Conservation (phyloP, 1,140 invertebrate genomes). For the Drosophila pseudoananassae region DNA sequence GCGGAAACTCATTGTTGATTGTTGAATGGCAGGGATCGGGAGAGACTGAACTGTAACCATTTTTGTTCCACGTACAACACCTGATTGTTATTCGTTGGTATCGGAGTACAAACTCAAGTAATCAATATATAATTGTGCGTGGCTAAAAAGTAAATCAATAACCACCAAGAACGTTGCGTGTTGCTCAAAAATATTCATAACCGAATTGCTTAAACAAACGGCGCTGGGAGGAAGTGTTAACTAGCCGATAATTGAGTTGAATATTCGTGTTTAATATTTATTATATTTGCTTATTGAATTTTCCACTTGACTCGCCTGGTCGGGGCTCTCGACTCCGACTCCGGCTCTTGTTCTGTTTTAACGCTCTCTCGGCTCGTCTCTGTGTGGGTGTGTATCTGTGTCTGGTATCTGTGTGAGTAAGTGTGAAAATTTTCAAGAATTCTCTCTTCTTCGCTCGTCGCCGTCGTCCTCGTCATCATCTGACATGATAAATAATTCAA, state of each 20-base stretch:
- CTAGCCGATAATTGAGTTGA: slow-evolving; percentile 72
- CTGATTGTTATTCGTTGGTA: slow-evolving; percentile 64
- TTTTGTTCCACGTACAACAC: slow-evolving; percentile 24
- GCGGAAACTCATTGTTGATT: slow-evolving; percentile 40
- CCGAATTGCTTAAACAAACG: slow-evolving; percentile 25
- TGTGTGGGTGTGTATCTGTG: slow-evolving; percentile 46
- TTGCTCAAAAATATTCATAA: slow-evolving; percentile 22
- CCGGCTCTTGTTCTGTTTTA: slow-evolving; percentile 54
- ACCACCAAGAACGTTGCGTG: slow-evolving; percentile 49
- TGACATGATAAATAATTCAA: slow-evolving; percentile 83
- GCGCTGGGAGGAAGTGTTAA: slow-evolving; percentile 65
- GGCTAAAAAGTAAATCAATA: slow-evolving; percentile 54
- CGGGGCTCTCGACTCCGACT: slow-evolving; percentile 32
- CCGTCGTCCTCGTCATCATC: slow-evolving; percentile 44
- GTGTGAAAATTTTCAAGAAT: slow-evolving; percentile 82
- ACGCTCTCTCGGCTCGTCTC: slow-evolving; percentile 34
- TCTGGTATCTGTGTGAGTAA: slow-evolving; percentile 49
- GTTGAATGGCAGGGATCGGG: slow-evolving; percentile 38
- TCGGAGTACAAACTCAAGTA: slow-evolving; percentile 35
- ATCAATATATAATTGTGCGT: slow-evolving; percentile 63
- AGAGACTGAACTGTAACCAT: slow-evolving; percentile 30
- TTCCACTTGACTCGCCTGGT: slow-evolving; percentile 61
- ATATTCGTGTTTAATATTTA: slow-evolving; percentile 77
- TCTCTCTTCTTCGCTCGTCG: slow-evolving; percentile 68
- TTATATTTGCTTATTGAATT: slow-evolving; percentile 77